phyloP scores from a whole-genome alignment of 2,888 invertebrate species.

The Drosophila borborema region DNA sequence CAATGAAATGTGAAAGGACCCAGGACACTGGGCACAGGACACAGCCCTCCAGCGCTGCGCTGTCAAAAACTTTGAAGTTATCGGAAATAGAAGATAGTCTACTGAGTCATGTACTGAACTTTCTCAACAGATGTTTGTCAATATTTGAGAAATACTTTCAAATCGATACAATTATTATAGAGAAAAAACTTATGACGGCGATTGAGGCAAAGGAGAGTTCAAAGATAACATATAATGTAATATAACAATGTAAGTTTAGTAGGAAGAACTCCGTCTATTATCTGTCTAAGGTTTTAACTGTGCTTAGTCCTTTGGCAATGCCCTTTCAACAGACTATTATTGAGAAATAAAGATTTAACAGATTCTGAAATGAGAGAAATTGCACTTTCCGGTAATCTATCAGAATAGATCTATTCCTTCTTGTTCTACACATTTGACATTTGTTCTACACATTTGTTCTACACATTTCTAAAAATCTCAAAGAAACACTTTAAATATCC shows the following conservation, averaged over 20 bases:
- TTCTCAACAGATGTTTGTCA: background rate
- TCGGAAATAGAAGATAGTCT: background rate
- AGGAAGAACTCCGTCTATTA: background rate
- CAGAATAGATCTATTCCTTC: background rate
- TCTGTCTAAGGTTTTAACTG: background rate
- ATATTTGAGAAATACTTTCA: background rate
- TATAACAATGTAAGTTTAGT: background rate
- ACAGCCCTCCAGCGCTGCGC: conserved; percentile 15
- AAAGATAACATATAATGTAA: background rate
- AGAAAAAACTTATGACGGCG: background rate
- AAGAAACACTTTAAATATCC: too few species aligned
- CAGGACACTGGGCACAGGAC: conserved; percentile 7
- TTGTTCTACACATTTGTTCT: background rate
- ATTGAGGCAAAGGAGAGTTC: background rate
- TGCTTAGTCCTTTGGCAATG: too few species aligned
- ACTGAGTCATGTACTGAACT: conserved; percentile 4
- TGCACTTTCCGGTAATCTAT: background rate
- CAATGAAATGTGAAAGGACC: conserved; percentile 44
- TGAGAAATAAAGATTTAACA: background rate
- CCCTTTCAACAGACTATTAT: too few species aligned
- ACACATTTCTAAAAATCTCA: background rate
- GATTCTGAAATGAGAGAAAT: background rate
- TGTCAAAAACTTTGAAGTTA: conserved; percentile 10
- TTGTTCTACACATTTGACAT: background rate
- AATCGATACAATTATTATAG: background rate